A percentile compares a stretch with the other conserved stretches of the same genome.
phyloP scores from a whole-genome alignment of 2,888 invertebrate species.

The Coelopa pilipes region DNA sequence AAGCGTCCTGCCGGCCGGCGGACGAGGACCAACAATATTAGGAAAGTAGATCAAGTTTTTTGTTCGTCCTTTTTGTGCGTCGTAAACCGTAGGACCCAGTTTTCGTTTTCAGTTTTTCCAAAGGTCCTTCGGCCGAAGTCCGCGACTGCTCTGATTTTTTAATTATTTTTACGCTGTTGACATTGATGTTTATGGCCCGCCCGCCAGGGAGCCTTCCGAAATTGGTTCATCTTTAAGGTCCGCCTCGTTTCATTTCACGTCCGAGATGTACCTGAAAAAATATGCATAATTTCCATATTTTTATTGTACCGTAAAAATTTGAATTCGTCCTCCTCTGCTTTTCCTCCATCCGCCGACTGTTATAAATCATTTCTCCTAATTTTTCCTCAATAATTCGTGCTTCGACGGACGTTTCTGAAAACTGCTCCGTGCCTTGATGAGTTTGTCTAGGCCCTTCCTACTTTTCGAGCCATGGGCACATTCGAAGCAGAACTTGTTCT shows the following conservation, averaged over 20 bases:
- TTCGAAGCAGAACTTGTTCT: too few relatives aligned
- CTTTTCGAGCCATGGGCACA: too few relatives aligned
- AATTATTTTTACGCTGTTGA: slow-evolving; percentile 47
- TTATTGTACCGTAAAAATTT: slow-evolving; percentile 31
- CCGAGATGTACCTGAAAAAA: slow-evolving; percentile 13
- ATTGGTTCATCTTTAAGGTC: slow-evolving; percentile 7
- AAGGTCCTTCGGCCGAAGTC: slow-evolving; percentile 46
- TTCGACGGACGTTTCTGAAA: too few relatives aligned
- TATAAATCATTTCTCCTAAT: slow-evolving; percentile 20
- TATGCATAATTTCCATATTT: slow-evolving; percentile 8
- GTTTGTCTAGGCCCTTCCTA: too few relatives aligned
- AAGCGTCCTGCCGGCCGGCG: slow-evolving; percentile 51
- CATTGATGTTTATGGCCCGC: slow-evolving; percentile 52
- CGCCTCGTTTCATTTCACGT: too few relatives aligned
- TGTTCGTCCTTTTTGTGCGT: slow-evolving; percentile 51
- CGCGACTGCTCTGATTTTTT: slow-evolving; percentile 57
- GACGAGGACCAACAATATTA: slow-evolving; percentile 46
- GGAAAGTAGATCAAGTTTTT: slow-evolving; percentile 63
- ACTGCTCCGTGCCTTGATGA: too few relatives aligned
- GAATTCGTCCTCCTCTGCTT: neutral
- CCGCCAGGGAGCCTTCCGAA: neutral
- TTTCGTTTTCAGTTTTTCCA: slow-evolving; percentile 43
- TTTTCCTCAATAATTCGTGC: neutral
- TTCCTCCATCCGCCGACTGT: neutral
- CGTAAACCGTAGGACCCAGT: too few relatives aligned